These are phyloP conservation scores for Frieseomelitta varia DNA, from an alignment of 1,140 invertebrate species.

Conservation along the genomic window DNA sequence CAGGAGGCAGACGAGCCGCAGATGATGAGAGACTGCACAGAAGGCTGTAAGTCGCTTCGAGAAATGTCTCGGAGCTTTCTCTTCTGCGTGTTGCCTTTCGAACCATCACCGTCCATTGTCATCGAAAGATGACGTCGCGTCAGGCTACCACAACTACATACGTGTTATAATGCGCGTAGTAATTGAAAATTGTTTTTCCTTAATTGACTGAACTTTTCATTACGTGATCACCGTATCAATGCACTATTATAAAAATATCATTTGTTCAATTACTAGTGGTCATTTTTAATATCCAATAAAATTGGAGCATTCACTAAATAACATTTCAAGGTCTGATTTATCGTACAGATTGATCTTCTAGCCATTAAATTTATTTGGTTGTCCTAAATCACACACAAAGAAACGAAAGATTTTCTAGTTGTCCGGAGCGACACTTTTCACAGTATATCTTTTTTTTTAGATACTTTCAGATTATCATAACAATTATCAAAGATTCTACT, in stretches of 20 bases:
- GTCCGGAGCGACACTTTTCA: not conserved
- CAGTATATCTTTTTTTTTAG: not conserved
- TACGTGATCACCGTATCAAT: not conserved
- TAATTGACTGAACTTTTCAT: not conserved
- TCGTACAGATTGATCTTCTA: not conserved
- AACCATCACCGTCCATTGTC: constrained; percentile 42
- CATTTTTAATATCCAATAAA: not conserved
- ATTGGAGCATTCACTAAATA: not conserved
- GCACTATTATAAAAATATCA: not conserved
- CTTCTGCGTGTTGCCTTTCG: not conserved
- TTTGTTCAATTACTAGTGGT: not conserved
- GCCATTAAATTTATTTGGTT: not conserved
- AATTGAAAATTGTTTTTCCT: not conserved
- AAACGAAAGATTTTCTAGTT: not conserved
- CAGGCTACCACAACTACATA: not conserved
- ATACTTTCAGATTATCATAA: not conserved
- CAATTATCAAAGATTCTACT: not conserved
- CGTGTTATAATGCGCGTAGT: not conserved
- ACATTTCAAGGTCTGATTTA: not conserved
- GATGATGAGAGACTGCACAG: constrained; percentile 46
- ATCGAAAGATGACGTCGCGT: not conserved
- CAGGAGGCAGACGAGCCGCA: constrained; percentile 22
- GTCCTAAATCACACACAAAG: not conserved
- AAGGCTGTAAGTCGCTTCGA: constrained; percentile 38
- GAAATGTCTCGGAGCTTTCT: constrained; percentile 36